Evolutionary conservation across 2,888 invertebrate species (phyloP).

Genomic region (Euproctis similis): DNA sequence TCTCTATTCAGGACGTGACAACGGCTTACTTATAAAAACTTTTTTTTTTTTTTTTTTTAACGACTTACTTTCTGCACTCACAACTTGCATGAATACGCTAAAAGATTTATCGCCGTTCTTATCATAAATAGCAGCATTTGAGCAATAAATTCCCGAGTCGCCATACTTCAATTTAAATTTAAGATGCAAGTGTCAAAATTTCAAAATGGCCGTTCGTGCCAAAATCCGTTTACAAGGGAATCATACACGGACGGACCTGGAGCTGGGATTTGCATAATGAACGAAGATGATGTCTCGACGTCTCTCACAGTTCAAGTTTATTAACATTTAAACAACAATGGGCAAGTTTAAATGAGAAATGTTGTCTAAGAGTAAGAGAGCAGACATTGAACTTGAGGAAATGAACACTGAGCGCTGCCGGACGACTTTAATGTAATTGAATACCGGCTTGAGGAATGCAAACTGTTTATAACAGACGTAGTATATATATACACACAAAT

Average conservation of each 20-base stretch:
- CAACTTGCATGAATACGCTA: too few species aligned
- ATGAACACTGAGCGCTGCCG: slow-evolving; percentile 5
- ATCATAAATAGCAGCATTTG: too few species aligned
- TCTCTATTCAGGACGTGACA: too few species aligned
- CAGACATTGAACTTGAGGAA: slow-evolving; percentile 10
- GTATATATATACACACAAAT: too few species aligned
- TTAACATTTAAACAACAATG: slow-evolving; percentile 17
- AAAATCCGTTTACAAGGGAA: background rate
- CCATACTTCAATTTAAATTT: background rate
- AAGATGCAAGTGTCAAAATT: slow-evolving; percentile 1
- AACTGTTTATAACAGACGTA: too few species aligned
- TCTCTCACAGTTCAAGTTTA: slow-evolving; percentile 14
- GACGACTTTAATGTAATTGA: slow-evolving; percentile 5
- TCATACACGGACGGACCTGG: background rate
- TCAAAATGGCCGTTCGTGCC: slow-evolving; percentile 1
- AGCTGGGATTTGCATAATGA: slow-evolving; percentile 6
- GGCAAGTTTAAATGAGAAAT: slow-evolving; percentile 22
- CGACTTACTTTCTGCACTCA: too few species aligned
- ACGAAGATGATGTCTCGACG: slow-evolving; percentile 6
- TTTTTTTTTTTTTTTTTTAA: too few species aligned
- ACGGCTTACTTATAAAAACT: too few species aligned
- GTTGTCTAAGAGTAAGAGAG: slow-evolving; percentile 3
- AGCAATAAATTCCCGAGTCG: too few species aligned
- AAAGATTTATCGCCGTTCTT: too few species aligned
- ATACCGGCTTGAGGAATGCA: slow-evolving; percentile 1